Conservation (phyloP, 2,797 vertebrate genomes). For the Ibycter americanus region DNA sequence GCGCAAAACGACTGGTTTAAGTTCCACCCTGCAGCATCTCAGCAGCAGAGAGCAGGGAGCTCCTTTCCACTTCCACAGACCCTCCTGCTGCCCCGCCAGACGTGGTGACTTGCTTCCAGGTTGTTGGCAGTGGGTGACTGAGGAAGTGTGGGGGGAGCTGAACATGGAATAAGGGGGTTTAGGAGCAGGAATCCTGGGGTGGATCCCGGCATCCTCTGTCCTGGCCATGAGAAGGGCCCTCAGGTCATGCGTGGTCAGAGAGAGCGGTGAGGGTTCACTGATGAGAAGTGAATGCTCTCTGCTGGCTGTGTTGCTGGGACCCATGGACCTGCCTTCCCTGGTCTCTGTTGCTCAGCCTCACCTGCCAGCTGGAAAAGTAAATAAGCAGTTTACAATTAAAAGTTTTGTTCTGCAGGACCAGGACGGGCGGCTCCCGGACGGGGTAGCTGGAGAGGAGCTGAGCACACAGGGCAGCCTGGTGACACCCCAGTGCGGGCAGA, state of each 20-base stretch:
- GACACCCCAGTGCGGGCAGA: background rate
- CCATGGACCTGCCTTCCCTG: background rate
- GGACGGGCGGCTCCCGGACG: accelerated
- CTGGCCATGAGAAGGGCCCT: background rate
- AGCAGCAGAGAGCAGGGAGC: background rate
- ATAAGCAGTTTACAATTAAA: background rate
- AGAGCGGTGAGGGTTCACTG: accelerated
- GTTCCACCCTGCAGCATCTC: accelerated
- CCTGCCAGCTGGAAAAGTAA: background rate
- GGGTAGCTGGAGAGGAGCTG: background rate
- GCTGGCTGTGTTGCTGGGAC: background rate
- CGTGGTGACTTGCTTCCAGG: background rate
- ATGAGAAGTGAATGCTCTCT: background rate
- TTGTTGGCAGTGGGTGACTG: background rate
- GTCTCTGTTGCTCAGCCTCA: background rate
- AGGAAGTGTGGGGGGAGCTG: background rate
- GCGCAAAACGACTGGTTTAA: background rate
- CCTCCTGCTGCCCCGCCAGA: background rate
- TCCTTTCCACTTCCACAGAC: no score
- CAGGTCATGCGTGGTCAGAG: accelerated
- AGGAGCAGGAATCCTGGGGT: background rate
- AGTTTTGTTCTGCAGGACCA: background rate
- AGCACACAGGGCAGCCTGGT: background rate
- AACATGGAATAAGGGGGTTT: background rate
- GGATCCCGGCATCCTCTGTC: background rate